Base-by-base conservation (phyloP, 1,140 invertebrate genomes). In the Leptinotarsa lineolata region DNA sequence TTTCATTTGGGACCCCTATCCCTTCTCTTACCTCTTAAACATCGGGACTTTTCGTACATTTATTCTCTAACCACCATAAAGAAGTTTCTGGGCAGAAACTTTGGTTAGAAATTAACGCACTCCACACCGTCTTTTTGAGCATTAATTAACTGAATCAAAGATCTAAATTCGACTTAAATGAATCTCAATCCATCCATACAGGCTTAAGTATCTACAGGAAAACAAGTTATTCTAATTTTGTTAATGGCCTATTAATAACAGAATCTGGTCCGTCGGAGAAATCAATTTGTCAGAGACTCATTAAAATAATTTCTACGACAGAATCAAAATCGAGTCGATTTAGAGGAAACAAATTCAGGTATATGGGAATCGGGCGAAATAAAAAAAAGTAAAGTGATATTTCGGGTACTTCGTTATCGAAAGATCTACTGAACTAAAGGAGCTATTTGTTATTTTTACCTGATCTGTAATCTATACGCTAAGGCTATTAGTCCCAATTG, bases 361-460 rank as follows among this genome's bases (percentile, higher is more conserved):
- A 71, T 63, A 61, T 71, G 30, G 59, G 60, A 69, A 69, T 58
- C 39, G 46, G 48, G 13, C 16, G 70, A 39, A 21, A 65, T 15
- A 45, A 65, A 75, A 66, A 66, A 72, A 70, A 67, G 66, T 70
- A 74, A 77, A 77, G 76, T 77, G 76, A 68, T 72, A 75, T 75
- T 77, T 77, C 76, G 74, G 74, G 70, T 77, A 77, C 70, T 66
- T 59, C 67, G 70, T 75, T 78, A 76, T 79, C 78, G 75, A 66
- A 74, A 69, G 76, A 80, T 80, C 79, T 75, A 69, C 68, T 61
- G 68, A 61, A 75, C 73, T 75, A 61, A 67, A 63, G 61, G 48
- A 73, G 76, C 77, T 79, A 81, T 81, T 81, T 81, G 80, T 81
- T 79, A 79, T 75, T 80, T 67, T 76, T 75, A 76, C 76, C 73